Evolutionary conservation across 2,797 vertebrate species (phyloP), one percentile per base, ranked within the genome.

Genomic region (Pangasius larnaudii): DNA sequence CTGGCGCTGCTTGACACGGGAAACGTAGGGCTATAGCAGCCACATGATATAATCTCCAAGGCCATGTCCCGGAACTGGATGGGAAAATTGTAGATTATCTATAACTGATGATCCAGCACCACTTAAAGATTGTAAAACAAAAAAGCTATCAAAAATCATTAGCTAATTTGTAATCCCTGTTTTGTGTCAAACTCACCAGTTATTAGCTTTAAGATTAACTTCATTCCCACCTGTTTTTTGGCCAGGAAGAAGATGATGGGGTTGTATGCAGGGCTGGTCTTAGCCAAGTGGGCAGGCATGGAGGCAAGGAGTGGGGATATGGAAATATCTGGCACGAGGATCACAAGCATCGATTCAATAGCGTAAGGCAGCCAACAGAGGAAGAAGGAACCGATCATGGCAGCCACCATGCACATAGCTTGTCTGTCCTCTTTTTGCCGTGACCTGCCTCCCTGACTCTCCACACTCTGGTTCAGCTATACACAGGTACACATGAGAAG

Each of bases 281-380:
- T 96, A 80, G 95, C 95, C 75, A 96, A 96, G 91, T 96, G 96
- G 92, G 95, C 95, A 24, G 96, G 96, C 92, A 96, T 93, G 39
- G 95, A 96, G 85, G 95, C 95, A 3, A 96, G 67, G 30, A 96
- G 93, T 0, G 95, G 96, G 30, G 94, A 92, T 90, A 96, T 96
- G 89, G 93, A 88, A 75, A 95, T 89, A 18, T 94, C 91, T 30
- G 96, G 95, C 88, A 93, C 87, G 85, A 95, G 63, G 11, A 96
- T 93, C 3, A 96, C 94, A 85, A 96, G 94, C 75, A 95, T 92
- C 10, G 96, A 96, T 88, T 96, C 83, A 2, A 65, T 85, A 0
- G 95, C 94, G 91, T 96, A 96, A n/a, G 96, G 96, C 86, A 96
- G 88, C 96, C 96, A 97, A 91, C 96, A 96, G 5, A 94, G 65